Evolutionary conservation across 2,797 vertebrate species (phyloP).

Genomic region (Channa striata): DNA sequence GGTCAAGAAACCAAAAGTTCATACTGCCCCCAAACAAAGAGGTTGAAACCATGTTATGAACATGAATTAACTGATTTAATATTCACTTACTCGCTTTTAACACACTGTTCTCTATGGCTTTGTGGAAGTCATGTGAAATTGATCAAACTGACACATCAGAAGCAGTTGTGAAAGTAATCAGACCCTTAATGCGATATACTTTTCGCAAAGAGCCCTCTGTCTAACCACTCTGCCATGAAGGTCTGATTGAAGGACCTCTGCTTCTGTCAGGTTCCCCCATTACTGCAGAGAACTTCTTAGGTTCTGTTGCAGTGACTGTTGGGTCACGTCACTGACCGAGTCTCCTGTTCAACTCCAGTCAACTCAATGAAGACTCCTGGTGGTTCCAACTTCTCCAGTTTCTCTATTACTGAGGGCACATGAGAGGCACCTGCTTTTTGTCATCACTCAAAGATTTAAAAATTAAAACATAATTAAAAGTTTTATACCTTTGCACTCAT

Average conservation of each 20-base stretch:
- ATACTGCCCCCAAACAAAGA: neutral
- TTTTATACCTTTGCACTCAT: too few relatives aligned
- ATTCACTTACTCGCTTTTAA: too few relatives aligned
- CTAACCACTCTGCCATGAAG: neutral
- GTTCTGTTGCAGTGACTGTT: neutral
- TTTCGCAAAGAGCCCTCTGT: neutral
- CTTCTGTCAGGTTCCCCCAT: neutral
- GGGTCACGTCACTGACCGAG: neutral
- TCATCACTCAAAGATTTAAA: neutral
- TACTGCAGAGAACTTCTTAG: neutral
- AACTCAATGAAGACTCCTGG: neutral
- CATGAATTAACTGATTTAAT: neutral
- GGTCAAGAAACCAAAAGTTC: slow-evolving; percentile 5
- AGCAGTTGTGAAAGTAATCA: too few relatives aligned
- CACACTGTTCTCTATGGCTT: neutral
- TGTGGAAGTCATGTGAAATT: neutral
- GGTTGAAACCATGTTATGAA: neutral
- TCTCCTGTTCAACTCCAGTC: too few relatives aligned
- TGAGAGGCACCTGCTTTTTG: neutral
- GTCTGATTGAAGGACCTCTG: neutral
- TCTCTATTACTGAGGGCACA: neutral
- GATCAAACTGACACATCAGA: neutral
- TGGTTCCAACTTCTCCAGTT: neutral
- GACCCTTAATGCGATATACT: too few relatives aligned
- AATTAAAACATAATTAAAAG: too few relatives aligned